Evolutionary conservation across 2,888 invertebrate genomes (phyloP).

Genomic region (Nomada fucata): DNA sequence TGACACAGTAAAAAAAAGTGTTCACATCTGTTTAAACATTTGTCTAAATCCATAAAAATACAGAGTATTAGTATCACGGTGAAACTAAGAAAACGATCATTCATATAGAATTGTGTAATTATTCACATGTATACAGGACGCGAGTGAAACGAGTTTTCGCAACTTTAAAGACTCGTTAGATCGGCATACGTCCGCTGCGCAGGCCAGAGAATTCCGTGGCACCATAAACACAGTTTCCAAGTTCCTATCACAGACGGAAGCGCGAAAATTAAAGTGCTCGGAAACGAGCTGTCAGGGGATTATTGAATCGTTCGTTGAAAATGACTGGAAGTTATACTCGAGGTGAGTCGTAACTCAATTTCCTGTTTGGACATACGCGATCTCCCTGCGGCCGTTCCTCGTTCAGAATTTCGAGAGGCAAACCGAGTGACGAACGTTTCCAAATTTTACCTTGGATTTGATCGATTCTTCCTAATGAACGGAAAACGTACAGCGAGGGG

Average conservation of each 20-base stretch:
- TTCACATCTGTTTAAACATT: no score
- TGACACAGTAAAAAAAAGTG: no score
- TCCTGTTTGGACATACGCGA: slow-evolving; percentile 52
- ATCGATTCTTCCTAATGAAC: not conserved
- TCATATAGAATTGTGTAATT: no score
- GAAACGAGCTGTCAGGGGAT: slow-evolving; percentile 43
- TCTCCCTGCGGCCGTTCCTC: slow-evolving; percentile 18
- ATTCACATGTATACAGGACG: no score
- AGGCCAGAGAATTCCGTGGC: slow-evolving; percentile 7
- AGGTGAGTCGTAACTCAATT: slow-evolving; percentile 55
- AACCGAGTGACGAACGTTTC: slow-evolving; percentile 52
- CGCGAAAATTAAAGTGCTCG: slow-evolving; percentile 34
- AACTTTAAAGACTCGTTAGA: not conserved
- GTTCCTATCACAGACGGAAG: slow-evolving; percentile 40
- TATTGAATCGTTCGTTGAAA: slow-evolving; percentile 60
- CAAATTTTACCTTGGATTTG: not conserved
- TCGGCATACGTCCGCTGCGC: not conserved
- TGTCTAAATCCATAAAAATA: no score
- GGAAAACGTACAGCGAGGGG: no score
- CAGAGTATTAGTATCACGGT: no score
- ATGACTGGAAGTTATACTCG: slow-evolving; percentile 54
- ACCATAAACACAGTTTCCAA: slow-evolving; percentile 25
- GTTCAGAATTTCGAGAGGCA: slow-evolving; percentile 37
- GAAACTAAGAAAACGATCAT: not conserved
- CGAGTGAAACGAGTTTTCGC: not conserved